A percentile compares a stretch with the other conserved stretches of the same genome.
These are phyloP conservation scores for Galemys pyrenaicus DNA, from an alignment of 2,113 vertebrate species.

Conservation along the genomic window DNA sequence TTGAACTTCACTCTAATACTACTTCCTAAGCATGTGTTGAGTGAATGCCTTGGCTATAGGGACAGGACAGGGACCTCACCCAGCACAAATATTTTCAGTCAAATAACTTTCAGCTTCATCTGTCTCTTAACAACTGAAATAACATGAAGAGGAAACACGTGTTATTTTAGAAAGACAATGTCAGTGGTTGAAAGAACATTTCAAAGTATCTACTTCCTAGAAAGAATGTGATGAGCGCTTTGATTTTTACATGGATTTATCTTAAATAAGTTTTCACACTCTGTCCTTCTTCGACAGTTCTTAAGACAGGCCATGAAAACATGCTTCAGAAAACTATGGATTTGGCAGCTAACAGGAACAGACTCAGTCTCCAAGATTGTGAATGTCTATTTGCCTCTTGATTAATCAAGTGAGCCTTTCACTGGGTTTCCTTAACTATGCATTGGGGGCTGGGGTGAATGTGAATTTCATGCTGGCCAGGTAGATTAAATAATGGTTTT, in stretches of 20 bases:
- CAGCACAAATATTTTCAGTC: slow-evolving; percentile 59
- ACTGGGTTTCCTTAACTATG: background rate
- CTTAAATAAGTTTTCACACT: slow-evolving; percentile 6
- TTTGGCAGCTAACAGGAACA: background rate
- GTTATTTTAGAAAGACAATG: slow-evolving; percentile 54
- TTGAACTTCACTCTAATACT: background rate
- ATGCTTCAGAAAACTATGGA: background rate
- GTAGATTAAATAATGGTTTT: background rate
- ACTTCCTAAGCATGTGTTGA: background rate
- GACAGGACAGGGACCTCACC: background rate
- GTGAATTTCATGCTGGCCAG: background rate
- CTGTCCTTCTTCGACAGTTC: background rate
- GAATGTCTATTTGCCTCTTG: background rate
- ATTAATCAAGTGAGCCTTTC: slow-evolving; percentile 15
- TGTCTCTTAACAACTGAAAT: slow-evolving; percentile 67
- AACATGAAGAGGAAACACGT: slow-evolving; percentile 52
- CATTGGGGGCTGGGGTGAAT: background rate
- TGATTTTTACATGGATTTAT: slow-evolving; percentile 34
- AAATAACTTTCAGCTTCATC: slow-evolving; percentile 46
- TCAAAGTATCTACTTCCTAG: slow-evolving; percentile 44
- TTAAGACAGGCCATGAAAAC: background rate
- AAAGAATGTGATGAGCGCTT: slow-evolving; percentile 40
- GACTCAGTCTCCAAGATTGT: background rate
- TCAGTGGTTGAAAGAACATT: slow-evolving; percentile 14
- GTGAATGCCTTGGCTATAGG: background rate